Evolutionary conservation across 2,888 invertebrate species (phyloP).

Genomic region (Panopea generosa): DNA sequence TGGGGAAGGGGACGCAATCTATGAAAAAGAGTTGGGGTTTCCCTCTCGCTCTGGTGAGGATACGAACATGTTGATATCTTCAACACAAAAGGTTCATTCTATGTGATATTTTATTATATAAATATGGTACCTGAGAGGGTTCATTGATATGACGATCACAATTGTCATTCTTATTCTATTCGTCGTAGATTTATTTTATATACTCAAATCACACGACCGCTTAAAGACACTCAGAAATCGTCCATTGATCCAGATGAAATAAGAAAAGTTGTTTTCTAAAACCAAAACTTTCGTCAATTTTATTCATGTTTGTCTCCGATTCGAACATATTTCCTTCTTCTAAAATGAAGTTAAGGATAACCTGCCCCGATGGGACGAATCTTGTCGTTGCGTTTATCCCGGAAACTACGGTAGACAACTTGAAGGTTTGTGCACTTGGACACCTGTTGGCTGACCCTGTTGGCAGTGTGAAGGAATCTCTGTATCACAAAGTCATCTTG

Average conservation of each 20-base stretch:
- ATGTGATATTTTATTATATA: no score
- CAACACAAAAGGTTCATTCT: no score
- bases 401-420: constrained; percentile 84
- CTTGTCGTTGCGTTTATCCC: constrained; percentile 79
- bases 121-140: no score
- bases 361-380: constrained; percentile 83
- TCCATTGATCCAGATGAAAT: neutral
- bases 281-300: neutral
- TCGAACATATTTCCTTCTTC: constrained; percentile 80
- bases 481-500: constrained; percentile 84
- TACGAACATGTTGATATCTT: no score
- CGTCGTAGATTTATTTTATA: no score
- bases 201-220: no score
- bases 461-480: constrained; percentile 83
- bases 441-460: constrained; percentile 75
- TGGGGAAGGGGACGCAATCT: no score
- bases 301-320: constrained; percentile 85
- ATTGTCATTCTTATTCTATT: no score
- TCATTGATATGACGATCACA: no score
- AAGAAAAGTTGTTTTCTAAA: neutral
- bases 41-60: no score
- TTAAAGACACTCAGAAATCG: no score
- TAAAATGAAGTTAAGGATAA: constrained; percentile 82
- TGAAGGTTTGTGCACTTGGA: constrained; percentile 84
- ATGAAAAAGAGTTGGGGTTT: no score